Conservation (phyloP, 2,888 invertebrate genomes). For the Chymomyza amoena region DNA sequence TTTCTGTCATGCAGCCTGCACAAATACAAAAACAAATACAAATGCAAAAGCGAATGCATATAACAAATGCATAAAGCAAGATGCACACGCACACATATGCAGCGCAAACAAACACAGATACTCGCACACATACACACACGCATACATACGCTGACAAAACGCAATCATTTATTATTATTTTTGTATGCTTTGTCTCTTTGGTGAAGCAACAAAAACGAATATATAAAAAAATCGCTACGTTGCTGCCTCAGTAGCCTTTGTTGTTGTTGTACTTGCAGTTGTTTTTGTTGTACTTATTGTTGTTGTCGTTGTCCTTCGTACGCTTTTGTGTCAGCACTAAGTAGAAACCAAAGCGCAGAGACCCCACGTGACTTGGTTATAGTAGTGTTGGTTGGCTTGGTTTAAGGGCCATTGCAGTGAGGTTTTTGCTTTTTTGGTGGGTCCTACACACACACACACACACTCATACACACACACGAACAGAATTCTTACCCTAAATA, state of each 20-base stretch:
- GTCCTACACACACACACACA: constrained; percentile 29
- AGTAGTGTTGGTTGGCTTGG: constrained; percentile 52
- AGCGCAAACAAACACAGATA: constrained; percentile 13
- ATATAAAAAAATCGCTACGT: constrained; percentile 56
- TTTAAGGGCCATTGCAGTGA: constrained; percentile 62
- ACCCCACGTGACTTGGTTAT: constrained; percentile 23
- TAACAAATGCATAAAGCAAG: constrained; percentile 12
- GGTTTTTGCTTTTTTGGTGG: constrained; percentile 42
- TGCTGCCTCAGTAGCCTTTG: not conserved
- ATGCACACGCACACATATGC: constrained; percentile 21
- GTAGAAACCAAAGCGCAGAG: constrained; percentile 23
- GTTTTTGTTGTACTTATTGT: constrained; percentile 15
- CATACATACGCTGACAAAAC: constrained; percentile 41
- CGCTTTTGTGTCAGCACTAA: constrained; percentile 60
- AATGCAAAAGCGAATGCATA: constrained; percentile 36
- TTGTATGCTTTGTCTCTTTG: constrained; percentile 69
- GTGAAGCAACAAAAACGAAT: constrained; percentile 35
- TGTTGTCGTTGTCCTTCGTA: constrained; percentile 61
- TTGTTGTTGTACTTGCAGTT: constrained; percentile 15
- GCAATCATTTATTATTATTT: constrained; percentile 70
- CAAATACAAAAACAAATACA: constrained; percentile 56
- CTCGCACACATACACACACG: constrained; percentile 11
- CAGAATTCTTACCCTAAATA: constrained; percentile 67
- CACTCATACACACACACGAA: constrained; percentile 20
- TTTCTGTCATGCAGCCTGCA: constrained; percentile 60